Base-by-base conservation (phyloP, 2,888 invertebrate genomes). In the Teinopalpus imperialis region DNA sequence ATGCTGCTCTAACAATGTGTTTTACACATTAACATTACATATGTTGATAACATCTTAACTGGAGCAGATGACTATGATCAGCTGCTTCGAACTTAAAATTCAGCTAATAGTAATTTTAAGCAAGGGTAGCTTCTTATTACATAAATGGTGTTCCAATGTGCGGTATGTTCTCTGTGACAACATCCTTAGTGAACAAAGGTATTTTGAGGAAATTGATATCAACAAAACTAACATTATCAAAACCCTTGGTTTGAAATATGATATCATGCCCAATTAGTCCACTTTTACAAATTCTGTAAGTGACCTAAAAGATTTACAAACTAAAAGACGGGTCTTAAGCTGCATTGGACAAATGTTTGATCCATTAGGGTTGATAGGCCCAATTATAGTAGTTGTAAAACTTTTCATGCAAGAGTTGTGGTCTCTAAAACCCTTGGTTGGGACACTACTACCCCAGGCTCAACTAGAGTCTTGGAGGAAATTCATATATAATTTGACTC, bases 261-360 rank as follows among this genome's bases (percentile, higher is more conserved):
- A 53, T 29, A 13, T 51, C 14, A 3, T 14, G 5, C 14, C 3
- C 44, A 49, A 13, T 10, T 9, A 9, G n/a, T 37, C 51, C 8
- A 43, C 14, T 1, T 49, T 49, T 20, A 5, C 14, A 8, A 8
- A 10, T 10, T 49, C 49, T 9, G 7, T 2, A 6, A 2, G 23
- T 18, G n/a, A 23, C 23, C 35, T 31, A 12, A 20, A 42, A 2
- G 8, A 34, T 2, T 10, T 18, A 13, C 6, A 29, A n/a, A 45
- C 54, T n/a, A 55, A 55, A 44, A 31, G 54, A 21, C 9, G 41
- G 32, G 29, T 55, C n/a, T 20, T 57, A 1, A 53, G 51, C 23
- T 54, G 47, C 29, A 49, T 56, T 7, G 40, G 56, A 1, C 49
- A 48, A 31, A 27, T 27, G 2, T 27, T 9, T 9, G 27, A 27